phyloP scores from a whole-genome alignment of 2,888 invertebrate genomes.

The Caenorhabditis zanzibari region DNA sequence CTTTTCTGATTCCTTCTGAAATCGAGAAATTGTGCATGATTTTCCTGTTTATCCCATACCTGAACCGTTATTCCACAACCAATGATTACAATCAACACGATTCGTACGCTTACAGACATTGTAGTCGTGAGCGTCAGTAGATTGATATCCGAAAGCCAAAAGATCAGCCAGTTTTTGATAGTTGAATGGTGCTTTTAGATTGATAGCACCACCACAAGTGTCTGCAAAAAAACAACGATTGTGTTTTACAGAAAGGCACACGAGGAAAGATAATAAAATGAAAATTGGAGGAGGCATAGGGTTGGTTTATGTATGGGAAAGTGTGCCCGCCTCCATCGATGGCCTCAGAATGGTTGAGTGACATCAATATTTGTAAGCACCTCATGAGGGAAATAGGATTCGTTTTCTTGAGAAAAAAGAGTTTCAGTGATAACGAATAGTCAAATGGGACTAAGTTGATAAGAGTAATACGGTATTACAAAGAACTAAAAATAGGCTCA shows the following conservation, averaged over 20 bases:
- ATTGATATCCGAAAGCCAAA: slow-evolving; percentile 10
- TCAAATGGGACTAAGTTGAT: slow-evolving; percentile 1
- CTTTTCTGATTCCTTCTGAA: slow-evolving; percentile 70
- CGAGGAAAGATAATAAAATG: background rate
- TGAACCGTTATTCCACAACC: slow-evolving; percentile 75
- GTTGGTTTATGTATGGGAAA: slow-evolving; percentile 25
- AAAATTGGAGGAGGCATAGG: background rate
- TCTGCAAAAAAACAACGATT: slow-evolving; percentile 36
- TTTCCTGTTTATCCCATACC: slow-evolving; percentile 18
- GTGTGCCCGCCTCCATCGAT: slow-evolving; percentile 12
- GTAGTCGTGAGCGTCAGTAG: slow-evolving; percentile 33
- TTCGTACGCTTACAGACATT: slow-evolving; percentile 69
- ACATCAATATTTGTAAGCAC: slow-evolving; percentile 25
- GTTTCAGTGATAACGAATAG: background rate
- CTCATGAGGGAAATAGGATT: slow-evolving; percentile 16
- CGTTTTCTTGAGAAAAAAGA: background rate
- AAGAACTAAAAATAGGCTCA: background rate
- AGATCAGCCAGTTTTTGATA: slow-evolving; percentile 57
- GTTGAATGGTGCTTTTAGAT: slow-evolving; percentile 36
- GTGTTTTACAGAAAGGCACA: background rate
- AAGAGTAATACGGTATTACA: background rate
- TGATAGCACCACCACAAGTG: slow-evolving; percentile 48
- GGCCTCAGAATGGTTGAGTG: slow-evolving; percentile 26
- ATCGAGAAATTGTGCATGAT: slow-evolving; percentile 1
- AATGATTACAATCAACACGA: slow-evolving; percentile 70